Evolutionary conservation across 2,888 invertebrate species (phyloP).

Genomic region (Cheilosia variabilis): DNA sequence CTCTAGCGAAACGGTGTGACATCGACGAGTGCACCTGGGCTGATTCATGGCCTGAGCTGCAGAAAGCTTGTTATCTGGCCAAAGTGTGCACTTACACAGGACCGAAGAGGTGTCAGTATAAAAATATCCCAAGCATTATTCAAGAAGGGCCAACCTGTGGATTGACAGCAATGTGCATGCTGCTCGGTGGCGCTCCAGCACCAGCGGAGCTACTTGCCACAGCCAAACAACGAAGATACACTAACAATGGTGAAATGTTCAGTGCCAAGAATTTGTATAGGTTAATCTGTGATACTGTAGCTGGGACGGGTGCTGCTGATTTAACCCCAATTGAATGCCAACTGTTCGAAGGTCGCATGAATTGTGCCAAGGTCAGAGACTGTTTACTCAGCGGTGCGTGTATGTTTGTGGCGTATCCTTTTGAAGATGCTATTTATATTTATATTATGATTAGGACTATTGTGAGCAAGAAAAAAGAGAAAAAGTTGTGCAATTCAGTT

Average conservation of each 20-base stretch:
- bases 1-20: slow-evolving; percentile 41
- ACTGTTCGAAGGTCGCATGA: slow-evolving; percentile 83
- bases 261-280: slow-evolving; percentile 89
- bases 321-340: slow-evolving; percentile 76
- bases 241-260: slow-evolving; percentile 95
- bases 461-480: not conserved
- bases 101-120: slow-evolving; percentile 85
- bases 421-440: slow-evolving; percentile 61
- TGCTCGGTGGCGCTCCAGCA: slow-evolving; percentile 86
- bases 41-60: slow-evolving; percentile 85
- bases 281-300: slow-evolving; percentile 79
- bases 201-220: slow-evolving; percentile 86
- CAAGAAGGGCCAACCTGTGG: slow-evolving; percentile 91
- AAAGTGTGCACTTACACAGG: slow-evolving; percentile 84
- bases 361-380: slow-evolving; percentile 83
- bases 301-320: slow-evolving; percentile 9
- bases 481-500: not conserved
- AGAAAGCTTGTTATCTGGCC: slow-evolving; percentile 86
- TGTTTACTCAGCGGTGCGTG: slow-evolving; percentile 83
- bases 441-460: no score
- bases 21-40: slow-evolving; percentile 86
- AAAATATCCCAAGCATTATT: slow-evolving; percentile 79
- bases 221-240: slow-evolving; percentile 87
- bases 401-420: slow-evolving; percentile 85
- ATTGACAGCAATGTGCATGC: slow-evolving; percentile 93